phyloP scores from a whole-genome alignment of 2,797 vertebrate genomes.

The Melopsittacus undulatus region DNA sequence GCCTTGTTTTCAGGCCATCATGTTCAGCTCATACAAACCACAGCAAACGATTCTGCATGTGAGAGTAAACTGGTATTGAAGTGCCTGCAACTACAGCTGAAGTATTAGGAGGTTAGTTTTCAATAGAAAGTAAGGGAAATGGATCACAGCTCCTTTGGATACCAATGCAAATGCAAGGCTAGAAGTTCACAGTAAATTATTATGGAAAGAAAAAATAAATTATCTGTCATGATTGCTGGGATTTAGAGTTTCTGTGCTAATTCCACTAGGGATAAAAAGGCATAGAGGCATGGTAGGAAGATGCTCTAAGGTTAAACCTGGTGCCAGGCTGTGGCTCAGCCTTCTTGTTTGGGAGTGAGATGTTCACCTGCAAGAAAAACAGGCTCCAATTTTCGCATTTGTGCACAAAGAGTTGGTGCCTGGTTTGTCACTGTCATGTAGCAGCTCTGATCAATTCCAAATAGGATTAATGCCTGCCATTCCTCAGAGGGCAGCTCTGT shows the following conservation, averaged over 20 bases:
- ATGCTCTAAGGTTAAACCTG: constrained; percentile 4
- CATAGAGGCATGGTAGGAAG: not conserved
- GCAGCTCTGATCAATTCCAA: constrained; percentile 55
- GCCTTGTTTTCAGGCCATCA: not conserved
- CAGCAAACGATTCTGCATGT: not conserved
- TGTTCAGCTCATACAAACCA: not conserved
- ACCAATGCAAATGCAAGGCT: not conserved
- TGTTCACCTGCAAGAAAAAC: constrained; percentile 54
- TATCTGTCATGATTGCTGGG: not conserved
- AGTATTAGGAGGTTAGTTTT: not conserved
- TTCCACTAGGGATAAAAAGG: not conserved
- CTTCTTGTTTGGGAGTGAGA: not conserved
- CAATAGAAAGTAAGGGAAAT: not conserved
- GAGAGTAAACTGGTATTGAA: not conserved
- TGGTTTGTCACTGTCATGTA: constrained; percentile 46
- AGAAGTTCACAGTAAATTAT: not conserved
- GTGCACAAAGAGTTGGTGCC: constrained; percentile 16
- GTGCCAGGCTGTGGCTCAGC: constrained; percentile 28
- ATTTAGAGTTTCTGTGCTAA: not conserved
- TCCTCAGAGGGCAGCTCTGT: constrained; percentile 31
- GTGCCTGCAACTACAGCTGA: not conserved
- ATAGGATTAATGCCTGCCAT: constrained; percentile 6
- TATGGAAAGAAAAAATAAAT: not conserved
- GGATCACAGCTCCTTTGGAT: not conserved
- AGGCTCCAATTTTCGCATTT: constrained; percentile 24